These are phyloP conservation scores for Pollimyrus isidori DNA, from an alignment of 2,113 vertebrate species.

Conservation along the genomic window DNA sequence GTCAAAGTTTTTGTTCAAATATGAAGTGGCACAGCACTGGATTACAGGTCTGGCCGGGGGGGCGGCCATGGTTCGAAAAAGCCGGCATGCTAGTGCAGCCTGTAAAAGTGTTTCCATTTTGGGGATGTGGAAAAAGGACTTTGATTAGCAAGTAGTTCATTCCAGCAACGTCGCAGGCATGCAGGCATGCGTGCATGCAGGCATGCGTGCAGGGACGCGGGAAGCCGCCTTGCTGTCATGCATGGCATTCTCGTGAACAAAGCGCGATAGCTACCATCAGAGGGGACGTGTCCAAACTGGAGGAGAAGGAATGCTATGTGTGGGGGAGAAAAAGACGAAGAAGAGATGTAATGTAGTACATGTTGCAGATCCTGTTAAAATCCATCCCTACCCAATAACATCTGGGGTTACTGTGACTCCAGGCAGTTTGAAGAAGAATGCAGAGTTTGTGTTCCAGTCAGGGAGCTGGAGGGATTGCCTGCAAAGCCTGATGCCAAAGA, in stretches of 20 bases:
- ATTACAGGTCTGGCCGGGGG: neutral
- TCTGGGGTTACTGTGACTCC: conserved; percentile 1
- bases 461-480: neutral
- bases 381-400: conserved; percentile 7
- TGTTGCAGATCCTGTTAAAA: neutral
- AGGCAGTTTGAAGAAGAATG: neutral
- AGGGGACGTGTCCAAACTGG: conserved; percentile 60
- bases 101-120: neutral
- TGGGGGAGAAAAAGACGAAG: conserved; percentile 23
- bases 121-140: neutral
- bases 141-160: neutral
- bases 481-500: neutral
- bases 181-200: neutral
- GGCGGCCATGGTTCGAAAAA: neutral
- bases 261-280: conserved; percentile 58
- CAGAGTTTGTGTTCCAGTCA: neutral
- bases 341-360: conserved; percentile 37
- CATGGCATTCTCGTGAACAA: conserved; percentile 55
- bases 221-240: conserved; percentile 38
- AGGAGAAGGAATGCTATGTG: conserved; percentile 62
- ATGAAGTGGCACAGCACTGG: neutral
- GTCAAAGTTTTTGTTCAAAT: neutral
- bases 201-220: conserved; percentile 22
- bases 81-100: neutral
- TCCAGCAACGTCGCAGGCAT: neutral